phyloP scores from a whole-genome alignment of 92 coral and sea anemone genomes.

The Phenganax stokvisi region DNA sequence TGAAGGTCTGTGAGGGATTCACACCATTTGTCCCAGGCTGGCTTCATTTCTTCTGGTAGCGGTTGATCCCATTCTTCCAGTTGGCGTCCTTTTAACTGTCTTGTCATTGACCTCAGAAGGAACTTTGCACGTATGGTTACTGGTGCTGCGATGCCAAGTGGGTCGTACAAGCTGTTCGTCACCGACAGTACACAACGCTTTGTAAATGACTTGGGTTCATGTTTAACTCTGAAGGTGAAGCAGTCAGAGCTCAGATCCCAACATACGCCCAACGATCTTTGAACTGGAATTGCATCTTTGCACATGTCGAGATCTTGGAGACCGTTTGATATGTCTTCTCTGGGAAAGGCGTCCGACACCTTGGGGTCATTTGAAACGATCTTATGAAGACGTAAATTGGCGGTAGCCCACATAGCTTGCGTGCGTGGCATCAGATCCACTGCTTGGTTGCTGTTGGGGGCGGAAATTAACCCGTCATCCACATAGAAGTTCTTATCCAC shows the following conservation, averaged over 20 bases:
- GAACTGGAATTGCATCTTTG: constrained; percentile 44
- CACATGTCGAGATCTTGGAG: constrained; percentile 48
- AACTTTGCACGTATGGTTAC: constrained; percentile 50
- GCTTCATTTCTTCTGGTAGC: constrained; percentile 44
- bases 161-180: constrained; percentile 51
- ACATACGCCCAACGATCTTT: constrained; percentile 52
- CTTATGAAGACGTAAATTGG: constrained; percentile 61
- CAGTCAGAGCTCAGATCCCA: constrained; percentile 49
- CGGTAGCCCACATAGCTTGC: constrained; percentile 53
- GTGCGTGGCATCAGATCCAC: constrained; percentile 49
- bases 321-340: constrained; percentile 46
- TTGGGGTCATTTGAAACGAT: constrained; percentile 47
- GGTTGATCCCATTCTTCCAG: constrained; percentile 35
- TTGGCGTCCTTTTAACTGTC: constrained; percentile 39
- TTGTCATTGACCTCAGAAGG: constrained; percentile 48
- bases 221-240: constrained; percentile 47
- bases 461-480: too few relatives aligned
- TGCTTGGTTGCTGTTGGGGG: constrained; percentile 40
- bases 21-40: constrained; percentile 50
- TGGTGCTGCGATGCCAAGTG: constrained; percentile 52
- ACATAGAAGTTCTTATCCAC: too few relatives aligned
- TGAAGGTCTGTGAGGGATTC: constrained; percentile 40
- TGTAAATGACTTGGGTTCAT: constrained; percentile 45
- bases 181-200: constrained; percentile 51
- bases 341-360: constrained; percentile 49